phyloP scores from a whole-genome alignment of 2,113 vertebrate genomes.

The Ictalurus furcatus region DNA sequence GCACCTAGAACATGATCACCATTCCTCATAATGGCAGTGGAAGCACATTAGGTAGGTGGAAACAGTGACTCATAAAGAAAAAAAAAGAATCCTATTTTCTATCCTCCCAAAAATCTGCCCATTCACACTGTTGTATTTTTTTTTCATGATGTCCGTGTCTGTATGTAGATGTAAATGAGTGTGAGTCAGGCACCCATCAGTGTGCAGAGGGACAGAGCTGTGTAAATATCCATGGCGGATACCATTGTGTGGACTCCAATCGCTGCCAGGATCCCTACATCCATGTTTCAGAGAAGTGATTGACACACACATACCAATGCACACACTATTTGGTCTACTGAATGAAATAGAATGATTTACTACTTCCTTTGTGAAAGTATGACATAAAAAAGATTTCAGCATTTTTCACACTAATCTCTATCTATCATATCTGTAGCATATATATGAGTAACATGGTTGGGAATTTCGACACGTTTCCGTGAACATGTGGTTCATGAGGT shows the following conservation, averaged over 20 bases:
- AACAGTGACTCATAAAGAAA: constrained; percentile 16
- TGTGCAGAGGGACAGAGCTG: constrained; percentile 83
- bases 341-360: neutral
- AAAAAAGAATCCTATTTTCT: neutral
- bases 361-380: neutral
- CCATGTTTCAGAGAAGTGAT: constrained; percentile 88
- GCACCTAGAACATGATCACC: neutral
- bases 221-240: constrained; percentile 83
- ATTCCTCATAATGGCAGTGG: neutral
- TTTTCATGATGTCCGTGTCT: constrained; percentile 5
- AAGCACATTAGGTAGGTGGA: constrained; percentile 19
- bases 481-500: too few species aligned
- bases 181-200: constrained; percentile 79
- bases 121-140: constrained; percentile 22
- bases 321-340: neutral
- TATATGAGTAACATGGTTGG: too few species aligned
- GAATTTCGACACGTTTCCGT: neutral
- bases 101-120: neutral
- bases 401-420: neutral
- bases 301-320: constrained; percentile 29
- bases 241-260: constrained; percentile 84
- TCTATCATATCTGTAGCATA: neutral
- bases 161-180: constrained; percentile 85
- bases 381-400: neutral
- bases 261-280: constrained; percentile 84